Conservation (phyloP, 2,888 invertebrate species). For the Eulithis prunata region DNA sequence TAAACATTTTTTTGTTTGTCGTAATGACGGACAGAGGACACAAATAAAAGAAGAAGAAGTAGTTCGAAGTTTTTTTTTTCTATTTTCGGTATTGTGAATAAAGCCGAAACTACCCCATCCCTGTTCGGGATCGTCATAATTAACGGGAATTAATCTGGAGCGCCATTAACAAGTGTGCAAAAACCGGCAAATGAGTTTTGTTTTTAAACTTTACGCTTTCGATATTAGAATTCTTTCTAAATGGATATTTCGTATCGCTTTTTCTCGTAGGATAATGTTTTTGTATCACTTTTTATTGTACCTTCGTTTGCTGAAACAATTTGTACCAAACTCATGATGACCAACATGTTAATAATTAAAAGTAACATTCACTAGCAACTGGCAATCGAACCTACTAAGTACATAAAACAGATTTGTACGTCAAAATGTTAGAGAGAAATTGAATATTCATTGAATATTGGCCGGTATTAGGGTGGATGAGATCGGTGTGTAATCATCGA, state of each 20-base stretch:
- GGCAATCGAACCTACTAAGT: background rate
- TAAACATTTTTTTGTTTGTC: too few species aligned
- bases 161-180: conserved; percentile 43
- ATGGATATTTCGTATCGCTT: conserved; percentile 9
- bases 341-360: too few species aligned
- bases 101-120: conserved; percentile 13
- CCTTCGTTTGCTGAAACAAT: too few species aligned
- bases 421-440: conserved; percentile 18
- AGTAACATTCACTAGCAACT: background rate
- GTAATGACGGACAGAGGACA: too few species aligned
- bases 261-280: conserved; percentile 9
- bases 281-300: too few species aligned
- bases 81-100: background rate
- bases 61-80: background rate
- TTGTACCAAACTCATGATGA: too few species aligned
- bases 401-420: conserved; percentile 2
- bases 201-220: conserved; percentile 36
- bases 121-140: conserved; percentile 37
- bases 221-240: conserved; percentile 27
- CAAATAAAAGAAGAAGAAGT: too few species aligned
- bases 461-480: conserved; percentile 7
- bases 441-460: conserved; percentile 29
- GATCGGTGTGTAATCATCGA: conserved; percentile 17
- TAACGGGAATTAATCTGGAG: conserved; percentile 44
- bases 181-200: conserved; percentile 44